phyloP scores from a whole-genome alignment of 2,113 vertebrate species.

The Beaufortia kweichowensis region DNA sequence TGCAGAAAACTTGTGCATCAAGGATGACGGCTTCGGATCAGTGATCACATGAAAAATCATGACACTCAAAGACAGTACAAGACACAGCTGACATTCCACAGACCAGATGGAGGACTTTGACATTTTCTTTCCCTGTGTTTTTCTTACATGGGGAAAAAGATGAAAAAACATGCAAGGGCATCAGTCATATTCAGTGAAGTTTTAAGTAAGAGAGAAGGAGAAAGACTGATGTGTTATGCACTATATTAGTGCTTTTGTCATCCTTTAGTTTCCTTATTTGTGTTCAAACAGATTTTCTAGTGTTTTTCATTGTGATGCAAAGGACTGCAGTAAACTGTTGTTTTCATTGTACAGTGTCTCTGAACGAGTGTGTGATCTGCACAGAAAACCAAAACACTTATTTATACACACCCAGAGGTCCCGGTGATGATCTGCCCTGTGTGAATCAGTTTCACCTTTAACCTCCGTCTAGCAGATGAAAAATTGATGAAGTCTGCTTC shows the following conservation, averaged over 20 bases:
- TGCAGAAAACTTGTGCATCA: slow-evolving; percentile 22
- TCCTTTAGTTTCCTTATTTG: slow-evolving; percentile 73
- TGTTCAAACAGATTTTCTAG: slow-evolving; percentile 87
- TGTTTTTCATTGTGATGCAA: slow-evolving; percentile 79
- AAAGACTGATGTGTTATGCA: slow-evolving; percentile 79
- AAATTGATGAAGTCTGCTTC: slow-evolving; percentile 16
- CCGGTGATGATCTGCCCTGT: neutral
- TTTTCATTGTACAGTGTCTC: slow-evolving; percentile 66
- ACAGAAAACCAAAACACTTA: slow-evolving; percentile 61
- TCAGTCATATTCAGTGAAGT: slow-evolving; percentile 52
- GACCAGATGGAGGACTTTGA: slow-evolving; percentile 42
- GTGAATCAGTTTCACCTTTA: slow-evolving; percentile 48
- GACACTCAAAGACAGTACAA: slow-evolving; percentile 40
- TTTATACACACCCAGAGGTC: slow-evolving; percentile 3
- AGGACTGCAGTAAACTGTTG: slow-evolving; percentile 70
- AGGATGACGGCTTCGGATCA: slow-evolving; percentile 31
- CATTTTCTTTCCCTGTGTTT: slow-evolving; percentile 49
- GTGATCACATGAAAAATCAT: slow-evolving; percentile 3
- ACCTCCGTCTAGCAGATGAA: slow-evolving; percentile 24
- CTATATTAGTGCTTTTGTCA: slow-evolving; percentile 93
- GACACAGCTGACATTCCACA: slow-evolving; percentile 42
- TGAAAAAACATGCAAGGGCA: slow-evolving; percentile 4
- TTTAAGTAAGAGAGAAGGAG: slow-evolving; percentile 70
- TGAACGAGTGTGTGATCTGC: slow-evolving; percentile 65
- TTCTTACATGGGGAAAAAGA: slow-evolving; percentile 40